phyloP scores from a whole-genome alignment of 1,140 invertebrate species.

The Drosophila lowei region DNA sequence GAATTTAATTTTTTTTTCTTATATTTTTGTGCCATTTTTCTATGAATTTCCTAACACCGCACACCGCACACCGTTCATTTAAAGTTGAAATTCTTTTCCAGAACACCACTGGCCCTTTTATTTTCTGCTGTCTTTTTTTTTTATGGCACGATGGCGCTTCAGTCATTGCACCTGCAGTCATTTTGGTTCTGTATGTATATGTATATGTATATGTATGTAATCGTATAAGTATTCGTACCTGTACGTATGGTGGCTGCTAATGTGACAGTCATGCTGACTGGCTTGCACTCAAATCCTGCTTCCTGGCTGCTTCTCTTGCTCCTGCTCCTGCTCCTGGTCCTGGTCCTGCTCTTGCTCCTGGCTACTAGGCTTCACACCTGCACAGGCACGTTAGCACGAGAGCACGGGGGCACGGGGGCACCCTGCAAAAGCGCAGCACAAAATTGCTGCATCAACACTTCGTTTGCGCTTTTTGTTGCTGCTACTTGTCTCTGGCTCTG shows the following conservation, averaged over 20 bases:
- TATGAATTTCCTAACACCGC: neutral
- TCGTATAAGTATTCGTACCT: constrained; percentile 27
- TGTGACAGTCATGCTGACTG: constrained; percentile 80
- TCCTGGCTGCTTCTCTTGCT: constrained; percentile 13
- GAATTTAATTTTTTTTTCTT: neutral
- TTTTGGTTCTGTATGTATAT: constrained; percentile 36
- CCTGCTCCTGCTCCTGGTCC: neutral
- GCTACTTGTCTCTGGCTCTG: constrained; percentile 21
- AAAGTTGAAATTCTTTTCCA: constrained; percentile 31
- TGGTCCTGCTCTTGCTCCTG: neutral
- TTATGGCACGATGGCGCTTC: constrained; percentile 69
- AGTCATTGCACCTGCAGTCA: constrained; percentile 77
- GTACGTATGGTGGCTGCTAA: constrained; percentile 61
- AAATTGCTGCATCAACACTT: constrained; percentile 81
- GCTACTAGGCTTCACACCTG: too few relatives aligned
- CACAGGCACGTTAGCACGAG: too few relatives aligned
- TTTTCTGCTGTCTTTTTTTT: constrained; percentile 39
- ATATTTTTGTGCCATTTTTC: neutral
- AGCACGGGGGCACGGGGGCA: neutral
- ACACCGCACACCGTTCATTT: neutral
- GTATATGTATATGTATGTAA: constrained; percentile 11
- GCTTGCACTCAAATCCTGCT: constrained; percentile 67
- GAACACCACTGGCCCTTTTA: constrained; percentile 38
- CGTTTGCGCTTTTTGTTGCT: constrained; percentile 62
- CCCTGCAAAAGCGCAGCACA: constrained; percentile 69